Evolutionary conservation across 2,113 vertebrate genomes (phyloP).

Genomic region (Tinamus guttatus): DNA sequence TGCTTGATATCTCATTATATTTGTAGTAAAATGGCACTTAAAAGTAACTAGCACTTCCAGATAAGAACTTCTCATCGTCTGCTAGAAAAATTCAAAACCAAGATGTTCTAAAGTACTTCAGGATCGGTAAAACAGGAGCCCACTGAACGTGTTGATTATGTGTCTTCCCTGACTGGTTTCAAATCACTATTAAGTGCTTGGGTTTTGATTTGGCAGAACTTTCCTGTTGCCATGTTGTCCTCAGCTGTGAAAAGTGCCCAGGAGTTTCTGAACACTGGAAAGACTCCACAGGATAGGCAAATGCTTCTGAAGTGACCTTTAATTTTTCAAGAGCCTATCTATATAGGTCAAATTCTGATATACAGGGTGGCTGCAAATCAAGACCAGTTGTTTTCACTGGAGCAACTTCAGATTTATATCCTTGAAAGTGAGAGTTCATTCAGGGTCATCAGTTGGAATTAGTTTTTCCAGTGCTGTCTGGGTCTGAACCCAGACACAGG

Average conservation of each 20-base stretch:
- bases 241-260: not conserved
- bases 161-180: not conserved
- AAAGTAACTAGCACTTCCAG: slow-evolving; percentile 68
- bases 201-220: not conserved
- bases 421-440: not conserved
- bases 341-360: not conserved
- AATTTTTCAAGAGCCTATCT: not conserved
- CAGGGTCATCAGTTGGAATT: not conserved
- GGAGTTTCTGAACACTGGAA: not conserved
- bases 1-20: slow-evolving; percentile 67
- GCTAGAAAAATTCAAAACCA: slow-evolving; percentile 31
- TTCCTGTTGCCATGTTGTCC: not conserved
- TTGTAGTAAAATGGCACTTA: slow-evolving; percentile 72
- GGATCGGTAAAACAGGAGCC: not conserved
- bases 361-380: fast-evolving
- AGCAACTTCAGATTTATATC: not conserved
- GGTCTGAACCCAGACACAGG: not conserved
- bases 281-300: not conserved
- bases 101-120: slow-evolving; percentile 29
- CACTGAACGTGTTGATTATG: not conserved
- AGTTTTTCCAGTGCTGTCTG: not conserved
- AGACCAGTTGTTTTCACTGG: not conserved
- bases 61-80: slow-evolving; percentile 43
- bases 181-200: not conserved
- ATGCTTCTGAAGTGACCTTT: not conserved